Percentiles rank a stretch among this genome's conserved stretches.
phyloP scores from a whole-genome alignment of 2,797 vertebrate genomes.

The Aphelocoma californica region DNA sequence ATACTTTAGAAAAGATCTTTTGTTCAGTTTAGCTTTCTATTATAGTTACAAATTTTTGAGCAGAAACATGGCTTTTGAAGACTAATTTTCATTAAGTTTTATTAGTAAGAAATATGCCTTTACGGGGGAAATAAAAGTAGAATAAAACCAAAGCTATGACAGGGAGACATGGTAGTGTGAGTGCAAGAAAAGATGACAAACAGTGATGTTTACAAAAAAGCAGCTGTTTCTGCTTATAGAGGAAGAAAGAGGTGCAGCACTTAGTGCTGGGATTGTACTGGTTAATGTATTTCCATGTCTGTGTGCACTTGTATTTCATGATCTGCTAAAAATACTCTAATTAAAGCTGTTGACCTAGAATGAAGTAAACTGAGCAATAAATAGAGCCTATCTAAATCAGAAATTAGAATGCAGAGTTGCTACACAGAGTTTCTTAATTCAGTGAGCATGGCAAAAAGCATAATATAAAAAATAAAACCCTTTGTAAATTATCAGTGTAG shows the following conservation, averaged over 20 bases:
- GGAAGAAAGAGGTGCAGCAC: neutral
- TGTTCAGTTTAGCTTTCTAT: neutral
- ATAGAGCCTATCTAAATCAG: neutral
- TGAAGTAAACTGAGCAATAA: constrained; percentile 28
- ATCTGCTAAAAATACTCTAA: constrained; percentile 19
- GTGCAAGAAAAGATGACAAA: neutral
- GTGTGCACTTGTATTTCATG: neutral
- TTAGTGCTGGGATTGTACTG: neutral
- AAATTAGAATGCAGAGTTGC: neutral
- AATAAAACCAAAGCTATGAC: neutral
- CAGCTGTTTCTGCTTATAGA: neutral
- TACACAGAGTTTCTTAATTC: neutral
- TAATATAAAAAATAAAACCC: neutral
- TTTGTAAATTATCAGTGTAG: neutral
- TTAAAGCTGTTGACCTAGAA: constrained; percentile 26
- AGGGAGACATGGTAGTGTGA: neutral
- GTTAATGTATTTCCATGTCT: neutral
- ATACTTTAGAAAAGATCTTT: neutral
- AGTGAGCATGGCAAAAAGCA: neutral
- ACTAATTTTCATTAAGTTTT: neutral
- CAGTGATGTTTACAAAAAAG: neutral
- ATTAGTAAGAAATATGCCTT: neutral
- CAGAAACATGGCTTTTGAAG: neutral
- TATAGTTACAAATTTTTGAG: neutral
- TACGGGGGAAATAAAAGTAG: neutral